Evolutionary conservation across 2,888 invertebrate genomes (phyloP).

Genomic region (Ophonus ardosiacus): DNA sequence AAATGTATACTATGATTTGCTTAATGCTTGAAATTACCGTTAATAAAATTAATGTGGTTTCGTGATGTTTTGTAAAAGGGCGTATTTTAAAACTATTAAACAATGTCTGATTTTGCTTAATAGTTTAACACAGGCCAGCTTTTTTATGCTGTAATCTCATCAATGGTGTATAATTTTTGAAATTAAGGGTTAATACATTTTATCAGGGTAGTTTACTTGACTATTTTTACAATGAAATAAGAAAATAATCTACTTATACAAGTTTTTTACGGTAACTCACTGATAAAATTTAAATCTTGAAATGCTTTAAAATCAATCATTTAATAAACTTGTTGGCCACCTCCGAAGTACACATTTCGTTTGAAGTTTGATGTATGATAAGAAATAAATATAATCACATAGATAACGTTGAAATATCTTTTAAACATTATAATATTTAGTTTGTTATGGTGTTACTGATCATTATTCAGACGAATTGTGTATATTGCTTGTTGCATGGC

Average conservation of each 20-base stretch:
- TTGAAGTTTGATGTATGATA: background rate
- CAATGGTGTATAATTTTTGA: no score
- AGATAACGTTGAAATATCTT: background rate
- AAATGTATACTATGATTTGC: background rate
- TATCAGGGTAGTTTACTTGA: no score
- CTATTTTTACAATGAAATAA: no score
- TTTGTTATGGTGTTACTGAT: background rate
- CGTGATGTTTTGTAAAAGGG: slow-evolving; percentile 10
- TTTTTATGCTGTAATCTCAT: no score
- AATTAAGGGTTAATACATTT: no score
- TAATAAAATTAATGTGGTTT: background rate
- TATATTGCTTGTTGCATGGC: slow-evolving; percentile 7
- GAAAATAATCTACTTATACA: no score
- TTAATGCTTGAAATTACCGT: slow-evolving; percentile 10
- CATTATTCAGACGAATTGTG: background rate
- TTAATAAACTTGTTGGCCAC: background rate
- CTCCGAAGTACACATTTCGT: background rate
- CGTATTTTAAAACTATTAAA: background rate
- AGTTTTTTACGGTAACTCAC: no score
- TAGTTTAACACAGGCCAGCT: background rate
- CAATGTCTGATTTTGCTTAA: background rate
- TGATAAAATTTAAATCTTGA: background rate
- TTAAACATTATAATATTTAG: background rate
- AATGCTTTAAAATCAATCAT: background rate
- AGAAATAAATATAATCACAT: background rate